A percentile compares a stretch with the other conserved stretches of the same genome.
These are phyloP conservation scores for Drosophila subpulchrella DNA, from an alignment of 1,140 invertebrate genomes.

Conservation along the genomic window DNA sequence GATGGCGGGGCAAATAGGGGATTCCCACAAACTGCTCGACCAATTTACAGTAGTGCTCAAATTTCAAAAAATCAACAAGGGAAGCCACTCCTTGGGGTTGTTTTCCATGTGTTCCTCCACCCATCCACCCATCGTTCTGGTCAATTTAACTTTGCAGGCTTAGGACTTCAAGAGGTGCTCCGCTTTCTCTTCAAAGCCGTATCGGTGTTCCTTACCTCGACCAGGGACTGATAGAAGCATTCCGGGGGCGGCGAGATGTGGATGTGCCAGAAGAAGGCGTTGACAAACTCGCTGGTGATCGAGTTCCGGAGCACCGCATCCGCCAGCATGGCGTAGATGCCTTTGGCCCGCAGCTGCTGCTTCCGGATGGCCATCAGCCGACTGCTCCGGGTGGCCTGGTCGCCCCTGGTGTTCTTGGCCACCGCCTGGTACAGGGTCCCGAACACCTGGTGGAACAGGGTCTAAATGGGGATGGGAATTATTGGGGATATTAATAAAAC, in stretches of 20 bases:
- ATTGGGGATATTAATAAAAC: not conserved
- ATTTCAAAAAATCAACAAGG: conserved; percentile 28
- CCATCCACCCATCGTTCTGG: conserved; percentile 29
- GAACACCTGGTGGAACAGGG: conserved; percentile 33
- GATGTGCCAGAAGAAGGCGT: conserved; percentile 16
- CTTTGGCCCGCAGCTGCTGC: conserved; percentile 30
- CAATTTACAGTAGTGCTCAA: conserved; percentile 71
- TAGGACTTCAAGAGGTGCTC: conserved; percentile 10
- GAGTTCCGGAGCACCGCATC: not conserved
- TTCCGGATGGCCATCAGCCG: conserved; percentile 11
- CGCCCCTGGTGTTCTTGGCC: not conserved
- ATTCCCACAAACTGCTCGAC: conserved; percentile 31
- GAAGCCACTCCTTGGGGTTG: conserved; percentile 13
- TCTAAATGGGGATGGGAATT: conserved; percentile 2
- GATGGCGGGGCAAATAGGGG: conserved; percentile 12
- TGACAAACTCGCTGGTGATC: conserved; percentile 4
- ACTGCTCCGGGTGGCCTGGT: not conserved
- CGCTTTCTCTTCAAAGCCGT: not conserved
- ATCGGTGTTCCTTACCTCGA: not conserved
- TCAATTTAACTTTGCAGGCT: conserved; percentile 59
- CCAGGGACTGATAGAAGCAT: not conserved
- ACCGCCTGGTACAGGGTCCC: conserved; percentile 18
- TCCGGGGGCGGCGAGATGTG: not conserved
- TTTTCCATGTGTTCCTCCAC: not conserved
- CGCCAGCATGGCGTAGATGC: conserved; percentile 20